Conservation (phyloP, 2,113 vertebrate species). For the Chaenogobius annularis region DNA sequence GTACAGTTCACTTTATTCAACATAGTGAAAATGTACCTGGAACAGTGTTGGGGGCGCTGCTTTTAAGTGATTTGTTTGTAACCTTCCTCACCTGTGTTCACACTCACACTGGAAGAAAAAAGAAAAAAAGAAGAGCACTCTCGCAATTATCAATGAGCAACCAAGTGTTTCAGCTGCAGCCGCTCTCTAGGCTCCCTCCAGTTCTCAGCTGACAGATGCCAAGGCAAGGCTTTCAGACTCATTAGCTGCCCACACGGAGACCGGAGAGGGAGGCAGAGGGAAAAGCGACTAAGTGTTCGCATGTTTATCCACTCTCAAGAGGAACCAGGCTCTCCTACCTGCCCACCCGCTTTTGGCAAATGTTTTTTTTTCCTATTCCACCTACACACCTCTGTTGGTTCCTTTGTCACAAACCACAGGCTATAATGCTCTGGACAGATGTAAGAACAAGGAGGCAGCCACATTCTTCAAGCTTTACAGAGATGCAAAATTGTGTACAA, state of each 20-base stretch:
- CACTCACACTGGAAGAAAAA: conserved; percentile 7
- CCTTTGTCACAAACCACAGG: conserved; percentile 45
- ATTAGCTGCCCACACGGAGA: conserved; percentile 70
- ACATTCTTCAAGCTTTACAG: conserved; percentile 23
- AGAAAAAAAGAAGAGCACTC: conserved; percentile 12
- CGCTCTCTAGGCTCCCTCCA: conserved; percentile 39
- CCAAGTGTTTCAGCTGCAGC: conserved; percentile 33
- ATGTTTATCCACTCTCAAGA: conserved; percentile 67
- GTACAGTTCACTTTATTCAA: neutral
- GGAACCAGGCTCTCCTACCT: conserved; percentile 52
- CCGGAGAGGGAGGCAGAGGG: conserved; percentile 50
- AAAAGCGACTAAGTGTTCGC: conserved; percentile 57
- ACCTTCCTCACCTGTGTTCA: neutral
- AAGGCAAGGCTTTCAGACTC: conserved; percentile 68
- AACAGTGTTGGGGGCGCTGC: neutral
- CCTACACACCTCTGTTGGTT: conserved; percentile 50
- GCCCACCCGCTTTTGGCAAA: conserved; percentile 59
- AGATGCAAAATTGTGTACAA: conserved; percentile 3
- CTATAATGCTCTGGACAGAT: conserved; percentile 45
- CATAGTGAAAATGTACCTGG: neutral
- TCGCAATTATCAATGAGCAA: conserved; percentile 54
- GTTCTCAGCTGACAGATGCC: conserved; percentile 61
- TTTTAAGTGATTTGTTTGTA: conserved; percentile 9
- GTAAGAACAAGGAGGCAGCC: conserved; percentile 14
- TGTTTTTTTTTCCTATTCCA: conserved; percentile 57